These are phyloP conservation scores for Chiridota heheva DNA, from an alignment of 35 echinoderm and acorn worm species.

Conservation along the genomic window DNA sequence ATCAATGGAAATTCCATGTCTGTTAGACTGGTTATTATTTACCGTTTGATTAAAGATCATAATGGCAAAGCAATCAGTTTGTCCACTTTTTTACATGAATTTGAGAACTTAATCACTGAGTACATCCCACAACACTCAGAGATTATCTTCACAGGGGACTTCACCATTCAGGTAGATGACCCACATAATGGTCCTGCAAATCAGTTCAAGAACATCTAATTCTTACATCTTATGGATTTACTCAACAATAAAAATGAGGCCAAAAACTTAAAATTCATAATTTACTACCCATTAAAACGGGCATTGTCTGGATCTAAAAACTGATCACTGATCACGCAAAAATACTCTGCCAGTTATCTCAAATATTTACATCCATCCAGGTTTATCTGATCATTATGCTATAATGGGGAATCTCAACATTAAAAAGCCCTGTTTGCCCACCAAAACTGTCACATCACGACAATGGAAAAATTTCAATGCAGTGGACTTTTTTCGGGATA, in stretches of 20 bases:
- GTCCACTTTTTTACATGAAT: constrained; percentile 42
- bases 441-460: too few species aligned
- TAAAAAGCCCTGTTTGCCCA: too few species aligned
- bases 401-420: too few species aligned
- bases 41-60: constrained; percentile 22
- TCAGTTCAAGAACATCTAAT: constrained; percentile 42
- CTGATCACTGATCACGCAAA: too few species aligned
- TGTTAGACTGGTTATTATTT: constrained; percentile 49
- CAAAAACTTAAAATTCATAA: too few species aligned
- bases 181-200: background rate
- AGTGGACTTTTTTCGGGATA: too few species aligned
- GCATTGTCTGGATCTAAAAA: constrained; percentile 55
- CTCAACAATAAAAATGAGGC: constrained; percentile 38
- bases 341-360: too few species aligned
- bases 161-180: constrained; percentile 47
- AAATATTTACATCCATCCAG: too few species aligned
- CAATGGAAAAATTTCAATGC: too few species aligned
- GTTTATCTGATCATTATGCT: too few species aligned
- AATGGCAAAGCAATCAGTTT: constrained; percentile 2
- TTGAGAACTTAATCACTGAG: constrained; percentile 21
- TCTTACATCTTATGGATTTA: constrained; percentile 42
- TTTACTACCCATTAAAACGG: constrained; percentile 59
- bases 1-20: constrained; percentile 5
- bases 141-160: constrained; percentile 43
- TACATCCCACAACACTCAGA: constrained; percentile 19